These are phyloP conservation scores for Papio anubis DNA, from an alignment of 2,113 vertebrate species.

Conservation along the genomic window DNA sequence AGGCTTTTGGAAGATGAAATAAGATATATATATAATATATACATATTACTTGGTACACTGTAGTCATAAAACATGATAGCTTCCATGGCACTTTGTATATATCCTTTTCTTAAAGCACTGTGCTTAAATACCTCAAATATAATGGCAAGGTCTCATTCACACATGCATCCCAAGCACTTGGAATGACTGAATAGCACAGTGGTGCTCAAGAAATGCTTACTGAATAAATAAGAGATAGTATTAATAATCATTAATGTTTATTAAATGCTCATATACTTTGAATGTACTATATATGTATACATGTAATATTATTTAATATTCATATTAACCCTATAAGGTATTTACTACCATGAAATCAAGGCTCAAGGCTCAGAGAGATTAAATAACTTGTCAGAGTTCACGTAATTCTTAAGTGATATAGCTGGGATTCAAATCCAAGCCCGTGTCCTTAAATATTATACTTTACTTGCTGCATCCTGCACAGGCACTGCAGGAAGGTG, in stretches of 20 bases:
- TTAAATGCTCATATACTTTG: background rate
- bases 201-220: background rate
- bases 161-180: background rate
- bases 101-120: background rate
- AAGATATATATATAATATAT: background rate
- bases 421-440: conserved; percentile 3
- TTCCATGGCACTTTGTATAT: background rate
- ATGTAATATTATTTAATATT: background rate
- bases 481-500: background rate
- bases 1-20: background rate
- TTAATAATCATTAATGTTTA: background rate
- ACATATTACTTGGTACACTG: background rate
- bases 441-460: background rate
- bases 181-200: background rate
- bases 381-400: background rate
- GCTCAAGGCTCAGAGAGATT: conserved; percentile 3
- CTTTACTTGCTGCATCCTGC: background rate
- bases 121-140: background rate
- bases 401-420: background rate
- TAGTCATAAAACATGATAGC: background rate
- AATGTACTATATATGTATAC: background rate
- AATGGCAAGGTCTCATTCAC: background rate
- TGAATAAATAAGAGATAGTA: background rate
- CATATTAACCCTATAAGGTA: background rate
- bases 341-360: conserved; percentile 10